phyloP scores from a whole-genome alignment of 2,797 vertebrate species.

The Oryzias dopingdopingensis region DNA sequence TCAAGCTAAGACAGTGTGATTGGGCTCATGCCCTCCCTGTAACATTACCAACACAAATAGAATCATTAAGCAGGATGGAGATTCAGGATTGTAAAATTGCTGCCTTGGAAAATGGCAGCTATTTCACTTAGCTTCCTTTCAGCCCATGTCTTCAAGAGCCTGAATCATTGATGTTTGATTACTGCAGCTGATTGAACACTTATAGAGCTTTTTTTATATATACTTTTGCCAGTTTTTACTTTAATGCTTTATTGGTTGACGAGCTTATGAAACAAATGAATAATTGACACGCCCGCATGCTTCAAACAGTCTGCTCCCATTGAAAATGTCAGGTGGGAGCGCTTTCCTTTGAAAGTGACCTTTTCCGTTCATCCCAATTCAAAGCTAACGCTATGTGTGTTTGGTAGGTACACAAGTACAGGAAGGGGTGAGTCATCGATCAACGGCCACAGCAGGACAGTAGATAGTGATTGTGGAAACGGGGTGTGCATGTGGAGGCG shows the following conservation, averaged over 20 bases:
- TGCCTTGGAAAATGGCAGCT: neutral
- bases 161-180: slow-evolving; percentile 2
- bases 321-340: slow-evolving; percentile 38
- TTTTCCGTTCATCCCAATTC: slow-evolving; percentile 23
- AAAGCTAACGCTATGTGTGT: slow-evolving; percentile 19
- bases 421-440: slow-evolving; percentile 54
- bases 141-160: slow-evolving; percentile 4
- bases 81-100: slow-evolving; percentile 11
- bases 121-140: neutral
- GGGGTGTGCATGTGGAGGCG: neutral
- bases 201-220: neutral
- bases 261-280: too few species aligned
- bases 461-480: slow-evolving; percentile 54
- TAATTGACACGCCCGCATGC: too few species aligned
- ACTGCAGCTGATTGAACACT: neutral
- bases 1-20: slow-evolving; percentile 36
- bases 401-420: slow-evolving; percentile 15
- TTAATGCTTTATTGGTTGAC: too few species aligned
- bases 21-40: slow-evolving; percentile 23
- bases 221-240: too few species aligned
- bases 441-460: slow-evolving; percentile 47
- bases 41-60: slow-evolving; percentile 18
- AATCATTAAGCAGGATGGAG: slow-evolving; percentile 29
- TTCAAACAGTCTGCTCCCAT: slow-evolving; percentile 3
- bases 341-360: slow-evolving; percentile 21